Percentiles rank a stretch among this genome's conserved stretches.
phyloP scores from a whole-genome alignment of 1,140 invertebrate species.

The Drosophila lini region DNA sequence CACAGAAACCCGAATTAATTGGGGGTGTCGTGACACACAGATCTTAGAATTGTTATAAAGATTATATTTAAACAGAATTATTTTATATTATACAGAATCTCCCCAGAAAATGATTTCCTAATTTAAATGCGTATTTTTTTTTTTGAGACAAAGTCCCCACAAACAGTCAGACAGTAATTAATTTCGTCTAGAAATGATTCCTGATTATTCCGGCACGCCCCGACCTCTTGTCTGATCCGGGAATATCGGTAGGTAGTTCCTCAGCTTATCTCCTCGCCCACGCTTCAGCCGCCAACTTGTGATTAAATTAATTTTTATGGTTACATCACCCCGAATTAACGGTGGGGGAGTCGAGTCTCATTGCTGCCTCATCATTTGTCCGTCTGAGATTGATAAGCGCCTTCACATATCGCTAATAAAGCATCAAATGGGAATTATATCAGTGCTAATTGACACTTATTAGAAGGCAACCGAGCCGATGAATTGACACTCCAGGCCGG shows the following conservation, averaged over 20 bases:
- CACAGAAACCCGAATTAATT: slow-evolving; percentile 32
- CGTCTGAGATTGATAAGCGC: slow-evolving; percentile 58
- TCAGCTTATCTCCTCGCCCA: slow-evolving; percentile 43
- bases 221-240: slow-evolving; percentile 29
- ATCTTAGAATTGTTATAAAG: slow-evolving; percentile 2
- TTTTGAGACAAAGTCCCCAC: slow-evolving; percentile 4
- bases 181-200: slow-evolving; percentile 28
- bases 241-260: slow-evolving; percentile 35
- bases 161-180: slow-evolving; percentile 30
- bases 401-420: slow-evolving; percentile 31
- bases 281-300: slow-evolving; percentile 27
- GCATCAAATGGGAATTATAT: slow-evolving; percentile 52
- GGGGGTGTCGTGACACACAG: slow-evolving; percentile 24
- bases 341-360: slow-evolving; percentile 27
- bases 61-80: slow-evolving; percentile 16
- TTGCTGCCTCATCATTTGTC: slow-evolving; percentile 27
- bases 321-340: slow-evolving; percentile 62
- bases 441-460: slow-evolving; percentile 76
- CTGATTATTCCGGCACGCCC: slow-evolving; percentile 22
- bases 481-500: slow-evolving; percentile 47
- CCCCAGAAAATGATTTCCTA: slow-evolving; percentile 20
- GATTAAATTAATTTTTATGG: slow-evolving; percentile 62
- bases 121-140: slow-evolving; percentile 24
- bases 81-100: slow-evolving; percentile 13
- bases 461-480: slow-evolving; percentile 40